Conservation (phyloP, 2,797 vertebrate species). For the Sphaeramia orbicularis region DNA sequence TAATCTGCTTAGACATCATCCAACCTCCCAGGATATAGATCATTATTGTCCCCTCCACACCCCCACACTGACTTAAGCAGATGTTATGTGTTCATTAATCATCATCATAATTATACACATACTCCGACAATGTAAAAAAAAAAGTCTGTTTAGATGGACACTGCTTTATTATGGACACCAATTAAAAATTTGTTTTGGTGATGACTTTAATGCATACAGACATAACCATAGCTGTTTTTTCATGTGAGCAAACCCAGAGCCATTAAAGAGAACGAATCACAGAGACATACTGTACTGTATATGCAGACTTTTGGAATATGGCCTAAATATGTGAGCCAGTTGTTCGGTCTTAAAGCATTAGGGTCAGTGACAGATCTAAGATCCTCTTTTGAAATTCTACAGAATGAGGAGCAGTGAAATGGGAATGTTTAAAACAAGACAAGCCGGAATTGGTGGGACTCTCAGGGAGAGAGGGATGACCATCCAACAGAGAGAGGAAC, state of each 20-base stretch:
- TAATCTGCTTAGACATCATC: slow-evolving; percentile 14
- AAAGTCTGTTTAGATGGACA: no score
- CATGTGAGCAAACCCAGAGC: slow-evolving; percentile 1
- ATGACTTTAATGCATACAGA: not conserved
- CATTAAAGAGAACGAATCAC: slow-evolving; percentile 5
- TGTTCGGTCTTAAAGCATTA: slow-evolving; percentile 47
- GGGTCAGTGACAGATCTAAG: slow-evolving; percentile 23
- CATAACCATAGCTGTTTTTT: not conserved
- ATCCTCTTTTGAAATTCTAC: slow-evolving; percentile 15
- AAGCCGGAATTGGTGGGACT: slow-evolving; percentile 41
- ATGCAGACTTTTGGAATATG: slow-evolving; percentile 14
- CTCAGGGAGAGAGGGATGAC: slow-evolving; percentile 52
- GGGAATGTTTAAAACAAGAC: slow-evolving; percentile 31
- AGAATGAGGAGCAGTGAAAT: slow-evolving; percentile 22
- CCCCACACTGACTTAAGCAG: not conserved
- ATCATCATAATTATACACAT: not conserved
- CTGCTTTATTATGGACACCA: no score
- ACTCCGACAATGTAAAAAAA: no score
- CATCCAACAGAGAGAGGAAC: slow-evolving; percentile 38
- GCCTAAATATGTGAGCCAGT: slow-evolving; percentile 52
- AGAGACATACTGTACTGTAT: not conserved
- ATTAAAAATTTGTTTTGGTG: no score
- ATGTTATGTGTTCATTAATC: slow-evolving; percentile 22
- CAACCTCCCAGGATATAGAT: not conserved
- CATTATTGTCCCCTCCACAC: not conserved